Conservation (phyloP, 1,140 invertebrate species). For the Tetranychus cinnabarinus region DNA sequence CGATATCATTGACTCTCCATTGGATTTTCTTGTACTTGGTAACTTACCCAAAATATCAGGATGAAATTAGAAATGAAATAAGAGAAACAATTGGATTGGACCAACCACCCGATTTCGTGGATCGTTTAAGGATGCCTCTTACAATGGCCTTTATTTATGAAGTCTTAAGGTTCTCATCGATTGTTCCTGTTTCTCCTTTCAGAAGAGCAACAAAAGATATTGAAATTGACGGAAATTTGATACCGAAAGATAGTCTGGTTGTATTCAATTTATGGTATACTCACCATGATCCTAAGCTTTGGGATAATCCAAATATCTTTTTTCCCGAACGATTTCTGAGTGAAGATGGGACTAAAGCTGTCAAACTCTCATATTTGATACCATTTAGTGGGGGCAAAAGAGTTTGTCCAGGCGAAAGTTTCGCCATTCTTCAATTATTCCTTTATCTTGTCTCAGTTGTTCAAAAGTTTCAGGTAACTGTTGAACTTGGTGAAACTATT, state of each 20-base stretch:
- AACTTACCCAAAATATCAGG: conserved; percentile 19
- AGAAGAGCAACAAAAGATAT: conserved; percentile 3
- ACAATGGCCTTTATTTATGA: conserved; percentile 16
- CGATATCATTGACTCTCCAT: conserved; percentile 16
- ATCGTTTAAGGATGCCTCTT: conserved; percentile 11
- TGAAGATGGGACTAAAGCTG: conserved; percentile 14
- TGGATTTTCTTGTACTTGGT: conserved; percentile 19
- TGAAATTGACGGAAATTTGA: neutral
- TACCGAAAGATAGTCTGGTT: conserved; percentile 22
- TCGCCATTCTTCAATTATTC: conserved; percentile 63
- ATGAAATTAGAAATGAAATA: conserved; percentile 17
- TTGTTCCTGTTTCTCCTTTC: conserved; percentile 8
- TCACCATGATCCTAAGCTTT: conserved; percentile 37
- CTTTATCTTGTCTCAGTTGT: conserved; percentile 49
- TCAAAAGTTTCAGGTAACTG: conserved; percentile 30
- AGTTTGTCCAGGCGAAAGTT: conserved; percentile 56
- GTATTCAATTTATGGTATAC: conserved; percentile 38
- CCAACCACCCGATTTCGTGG: conserved; percentile 9
- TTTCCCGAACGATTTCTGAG: conserved; percentile 35
- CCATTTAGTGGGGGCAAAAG: conserved; percentile 36
- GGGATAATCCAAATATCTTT: conserved; percentile 41
- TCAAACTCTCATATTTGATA: conserved; percentile 11
- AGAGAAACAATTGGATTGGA: conserved; percentile 12
- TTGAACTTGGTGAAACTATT: no score
- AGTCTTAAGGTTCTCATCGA: conserved; percentile 12